Conservation (phyloP, 2,797 vertebrate genomes). For the Eupleurogrammus muticus region DNA sequence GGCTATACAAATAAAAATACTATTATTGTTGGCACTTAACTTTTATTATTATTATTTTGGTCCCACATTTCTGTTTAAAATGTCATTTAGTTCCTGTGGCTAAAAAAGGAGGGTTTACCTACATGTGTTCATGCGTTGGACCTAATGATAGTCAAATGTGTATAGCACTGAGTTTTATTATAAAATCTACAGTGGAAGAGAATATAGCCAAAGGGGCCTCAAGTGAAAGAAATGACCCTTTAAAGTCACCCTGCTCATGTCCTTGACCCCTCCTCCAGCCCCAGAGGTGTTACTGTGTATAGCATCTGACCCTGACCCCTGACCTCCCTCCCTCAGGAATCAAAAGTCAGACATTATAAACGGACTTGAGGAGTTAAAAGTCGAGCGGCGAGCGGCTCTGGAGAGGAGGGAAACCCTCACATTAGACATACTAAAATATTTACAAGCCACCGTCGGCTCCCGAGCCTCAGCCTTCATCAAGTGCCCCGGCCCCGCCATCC, state of each 20-base stretch:
- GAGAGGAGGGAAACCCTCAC: slow-evolving; percentile 55
- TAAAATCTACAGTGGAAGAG: too few species aligned
- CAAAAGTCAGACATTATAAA: slow-evolving; percentile 39
- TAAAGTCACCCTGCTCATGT: slow-evolving; percentile 1
- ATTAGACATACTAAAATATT: slow-evolving; percentile 73
- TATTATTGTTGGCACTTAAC: too few species aligned
- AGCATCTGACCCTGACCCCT: slow-evolving; percentile 35
- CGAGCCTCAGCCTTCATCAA: slow-evolving; percentile 49
- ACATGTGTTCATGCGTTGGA: too few species aligned
- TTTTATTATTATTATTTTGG: too few species aligned
- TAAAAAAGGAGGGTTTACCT: too few species aligned
- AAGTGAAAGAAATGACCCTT: neutral
- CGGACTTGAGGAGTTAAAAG: slow-evolving; percentile 37
- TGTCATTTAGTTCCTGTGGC: too few species aligned
- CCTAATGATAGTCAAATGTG: neutral
- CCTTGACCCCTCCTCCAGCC: slow-evolving; percentile 1
- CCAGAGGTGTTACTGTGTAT: neutral
- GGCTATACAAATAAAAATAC: too few species aligned
- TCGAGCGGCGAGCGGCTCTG: slow-evolving; percentile 6
- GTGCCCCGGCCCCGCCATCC: slow-evolving; percentile 55
- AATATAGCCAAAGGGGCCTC: too few species aligned
- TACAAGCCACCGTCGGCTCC: slow-evolving; percentile 60
- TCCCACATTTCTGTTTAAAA: too few species aligned
- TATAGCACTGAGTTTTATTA: too few species aligned
- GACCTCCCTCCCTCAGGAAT: slow-evolving; percentile 28